Conservation (phyloP, 2,888 invertebrate genomes). For the Barypeithes pellucidus region DNA sequence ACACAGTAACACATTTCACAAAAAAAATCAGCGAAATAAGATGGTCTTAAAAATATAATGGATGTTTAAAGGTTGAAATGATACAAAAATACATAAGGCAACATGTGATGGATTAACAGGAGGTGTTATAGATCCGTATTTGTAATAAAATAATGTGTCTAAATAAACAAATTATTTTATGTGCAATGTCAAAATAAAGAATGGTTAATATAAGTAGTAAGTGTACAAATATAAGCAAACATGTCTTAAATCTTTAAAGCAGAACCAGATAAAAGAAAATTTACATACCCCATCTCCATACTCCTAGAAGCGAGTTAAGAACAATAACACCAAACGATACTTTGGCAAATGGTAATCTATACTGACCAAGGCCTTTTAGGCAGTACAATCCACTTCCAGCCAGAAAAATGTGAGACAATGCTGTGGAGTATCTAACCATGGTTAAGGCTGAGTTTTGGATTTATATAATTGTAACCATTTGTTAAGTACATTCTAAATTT, state of each 20-base stretch:
- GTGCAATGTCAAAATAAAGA: neutral
- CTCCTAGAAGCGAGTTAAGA: constrained; percentile 64
- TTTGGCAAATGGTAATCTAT: constrained; percentile 55
- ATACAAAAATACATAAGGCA: too few species aligned
- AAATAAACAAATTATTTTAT: neutral
- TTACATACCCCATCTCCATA: constrained; percentile 65
- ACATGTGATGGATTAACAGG: too few species aligned
- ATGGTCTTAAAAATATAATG: too few species aligned
- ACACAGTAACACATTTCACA: too few species aligned
- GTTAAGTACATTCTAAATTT: constrained; percentile 8
- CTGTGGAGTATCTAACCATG: constrained; percentile 61
- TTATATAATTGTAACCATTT: neutral
- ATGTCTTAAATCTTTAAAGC: too few species aligned
- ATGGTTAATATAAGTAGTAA: constrained; percentile 48
- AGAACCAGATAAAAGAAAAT: too few species aligned
- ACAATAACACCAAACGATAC: constrained; percentile 63
- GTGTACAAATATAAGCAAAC: too few species aligned
- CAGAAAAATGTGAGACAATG: constrained; percentile 63
- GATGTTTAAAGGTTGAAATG: too few species aligned
- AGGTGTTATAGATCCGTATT: too few species aligned
- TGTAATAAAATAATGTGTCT: too few species aligned
- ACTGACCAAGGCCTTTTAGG: constrained; percentile 48
- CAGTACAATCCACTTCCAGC: constrained; percentile 64
- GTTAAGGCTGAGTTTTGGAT: neutral
- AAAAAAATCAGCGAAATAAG: too few species aligned